Evolutionary conservation across 2,113 vertebrate species (phyloP).

Genomic region (Tetraodon nigroviridis): DNA sequence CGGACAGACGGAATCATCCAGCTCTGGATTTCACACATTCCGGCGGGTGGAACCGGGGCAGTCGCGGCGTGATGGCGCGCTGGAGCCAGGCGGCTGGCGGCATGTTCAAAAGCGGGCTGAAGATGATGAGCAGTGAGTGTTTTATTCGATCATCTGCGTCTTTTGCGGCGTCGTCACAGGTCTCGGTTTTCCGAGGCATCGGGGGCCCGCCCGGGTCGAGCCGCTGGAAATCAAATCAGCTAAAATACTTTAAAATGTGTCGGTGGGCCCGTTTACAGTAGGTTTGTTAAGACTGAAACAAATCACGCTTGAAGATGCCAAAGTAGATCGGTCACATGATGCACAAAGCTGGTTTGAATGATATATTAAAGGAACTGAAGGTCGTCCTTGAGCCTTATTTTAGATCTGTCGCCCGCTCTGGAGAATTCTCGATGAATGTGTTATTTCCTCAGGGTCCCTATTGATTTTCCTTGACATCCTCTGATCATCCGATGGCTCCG

Average conservation of each 20-base stretch:
- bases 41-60: conserved; percentile 16
- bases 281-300: too few species aligned
- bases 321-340: not conserved
- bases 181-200: not conserved
- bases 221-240: too few species aligned
- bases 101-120: conserved; percentile 65
- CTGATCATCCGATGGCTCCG: conserved; percentile 47
- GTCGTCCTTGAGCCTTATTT: conserved; percentile 5
- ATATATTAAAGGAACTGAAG: not conserved
- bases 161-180: not conserved
- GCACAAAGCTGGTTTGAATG: conserved; percentile 4
- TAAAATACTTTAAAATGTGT: too few species aligned
- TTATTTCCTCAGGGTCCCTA: conserved; percentile 53
- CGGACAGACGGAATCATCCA: conserved; percentile 14
- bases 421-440: conserved; percentile 38
- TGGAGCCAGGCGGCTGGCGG: conserved; percentile 13
- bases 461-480: conserved; percentile 54
- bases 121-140: conserved; percentile 69
- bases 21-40: conserved; percentile 28
- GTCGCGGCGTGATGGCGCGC: conserved; percentile 3
- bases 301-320: not conserved
- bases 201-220: too few species aligned
- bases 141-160: not conserved
- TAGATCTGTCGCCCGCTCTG: conserved; percentile 18
- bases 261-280: too few species aligned